phyloP scores from a whole-genome alignment of 2,113 vertebrate genomes.

The Cepphus grylle region DNA sequence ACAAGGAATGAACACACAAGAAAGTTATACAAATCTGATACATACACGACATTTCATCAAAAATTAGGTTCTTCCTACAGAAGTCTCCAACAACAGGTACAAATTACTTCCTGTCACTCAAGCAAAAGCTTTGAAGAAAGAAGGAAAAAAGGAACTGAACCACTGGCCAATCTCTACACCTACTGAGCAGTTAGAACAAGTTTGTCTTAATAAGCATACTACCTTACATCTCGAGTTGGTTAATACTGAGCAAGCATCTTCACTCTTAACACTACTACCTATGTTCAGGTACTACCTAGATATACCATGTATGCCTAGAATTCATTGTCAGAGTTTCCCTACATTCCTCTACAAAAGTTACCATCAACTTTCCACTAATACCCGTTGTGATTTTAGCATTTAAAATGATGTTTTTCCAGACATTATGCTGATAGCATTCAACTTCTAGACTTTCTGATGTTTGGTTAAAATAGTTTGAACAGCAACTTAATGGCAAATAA shows the following conservation, averaged over 20 bases:
- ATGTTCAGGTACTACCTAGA: neutral
- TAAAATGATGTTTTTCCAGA: neutral
- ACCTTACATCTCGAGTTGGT: neutral
- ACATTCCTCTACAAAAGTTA: neutral
- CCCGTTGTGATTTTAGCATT: neutral
- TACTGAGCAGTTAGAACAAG: neutral
- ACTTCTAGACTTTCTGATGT: neutral
- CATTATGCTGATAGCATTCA: neutral
- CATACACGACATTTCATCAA: neutral
- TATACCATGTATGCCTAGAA: neutral
- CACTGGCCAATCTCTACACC: neutral
- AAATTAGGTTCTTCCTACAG: neutral
- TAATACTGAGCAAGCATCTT: neutral
- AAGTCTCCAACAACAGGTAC: neutral
- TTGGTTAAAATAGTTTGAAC: slow-evolving; percentile 32
- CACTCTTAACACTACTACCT: neutral
- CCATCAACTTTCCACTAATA: neutral
- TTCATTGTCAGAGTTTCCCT: neutral
- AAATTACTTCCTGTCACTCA: neutral
- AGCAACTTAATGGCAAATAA: slow-evolving; percentile 50
- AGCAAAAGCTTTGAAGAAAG: neutral
- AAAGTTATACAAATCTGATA: neutral
- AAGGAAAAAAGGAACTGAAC: neutral
- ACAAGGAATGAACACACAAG: neutral
- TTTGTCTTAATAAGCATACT: neutral